phyloP scores from a whole-genome alignment of 1,140 invertebrate genomes.

The Mizuhopecten yessoensis region DNA sequence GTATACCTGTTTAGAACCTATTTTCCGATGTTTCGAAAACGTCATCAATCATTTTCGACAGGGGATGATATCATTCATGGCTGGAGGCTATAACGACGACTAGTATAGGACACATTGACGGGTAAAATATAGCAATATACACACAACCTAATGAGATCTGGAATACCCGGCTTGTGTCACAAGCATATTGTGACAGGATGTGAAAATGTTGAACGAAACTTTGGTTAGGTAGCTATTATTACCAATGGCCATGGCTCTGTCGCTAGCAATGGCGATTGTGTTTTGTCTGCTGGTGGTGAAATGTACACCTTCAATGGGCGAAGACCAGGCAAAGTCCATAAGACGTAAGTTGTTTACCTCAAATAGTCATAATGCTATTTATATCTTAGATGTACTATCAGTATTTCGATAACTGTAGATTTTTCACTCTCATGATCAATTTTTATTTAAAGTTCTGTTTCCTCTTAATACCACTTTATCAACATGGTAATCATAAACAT shows the following conservation, averaged over 20 bases:
- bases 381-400: too few relatives aligned
- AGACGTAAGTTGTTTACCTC: constrained; percentile 18
- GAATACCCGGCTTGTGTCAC: not conserved
- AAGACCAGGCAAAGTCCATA: not conserved
- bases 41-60: not conserved
- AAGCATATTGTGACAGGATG: not conserved
- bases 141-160: not conserved
- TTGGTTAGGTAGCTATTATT: not conserved
- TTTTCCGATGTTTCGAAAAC: not conserved
- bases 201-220: not conserved
- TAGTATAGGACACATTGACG: not conserved
- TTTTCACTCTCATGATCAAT: too few relatives aligned
- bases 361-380: not conserved
- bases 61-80: not conserved
- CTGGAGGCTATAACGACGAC: constrained; percentile 4
- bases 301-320: not conserved
- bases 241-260: not conserved
- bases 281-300: not conserved
- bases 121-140: not conserved
- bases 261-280: not conserved
- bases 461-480: too few relatives aligned
- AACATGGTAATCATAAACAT: too few relatives aligned
- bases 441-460: too few relatives aligned
- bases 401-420: too few relatives aligned
- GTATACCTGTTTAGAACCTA: too few relatives aligned